Percentiles rank a stretch among this genome's conserved stretches.
phyloP scores from a whole-genome alignment of 1,140 invertebrate genomes.

The Steinernema feltiae region DNA sequence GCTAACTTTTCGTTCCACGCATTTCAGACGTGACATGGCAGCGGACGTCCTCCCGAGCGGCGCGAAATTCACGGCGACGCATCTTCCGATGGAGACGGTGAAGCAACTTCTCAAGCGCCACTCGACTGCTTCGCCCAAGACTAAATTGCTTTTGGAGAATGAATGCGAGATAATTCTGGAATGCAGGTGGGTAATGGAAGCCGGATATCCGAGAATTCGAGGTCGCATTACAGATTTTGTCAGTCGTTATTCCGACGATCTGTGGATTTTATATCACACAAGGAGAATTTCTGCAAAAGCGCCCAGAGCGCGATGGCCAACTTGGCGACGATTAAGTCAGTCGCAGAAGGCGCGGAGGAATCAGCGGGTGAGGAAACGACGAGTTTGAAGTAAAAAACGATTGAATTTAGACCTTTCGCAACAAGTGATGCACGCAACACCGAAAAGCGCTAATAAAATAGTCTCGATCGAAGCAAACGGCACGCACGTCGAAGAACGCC shows the following conservation, averaged over 20 bases:
- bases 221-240: background rate
- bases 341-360: background rate
- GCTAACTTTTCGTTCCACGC: background rate
- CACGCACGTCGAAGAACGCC: background rate
- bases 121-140: background rate
- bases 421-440: background rate
- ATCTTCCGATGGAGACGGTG: background rate
- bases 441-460: background rate
- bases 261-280: background rate
- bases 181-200: background rate
- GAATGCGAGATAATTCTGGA: background rate
- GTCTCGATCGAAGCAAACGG: background rate
- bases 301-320: background rate
- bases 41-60: slow-evolving; percentile 2
- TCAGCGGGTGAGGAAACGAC: background rate
- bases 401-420: background rate
- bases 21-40: background rate
- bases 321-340: background rate
- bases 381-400: background rate
- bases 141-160: background rate
- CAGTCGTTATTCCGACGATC: background rate
- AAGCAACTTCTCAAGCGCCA: background rate
- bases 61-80: background rate
- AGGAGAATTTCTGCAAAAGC: slow-evolving; percentile 2
- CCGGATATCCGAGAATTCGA: background rate